Evolutionary conservation across 2,113 vertebrate species (phyloP), one percentile per base, ranked within the genome.

Genomic region (Holacanthus passer): DNA sequence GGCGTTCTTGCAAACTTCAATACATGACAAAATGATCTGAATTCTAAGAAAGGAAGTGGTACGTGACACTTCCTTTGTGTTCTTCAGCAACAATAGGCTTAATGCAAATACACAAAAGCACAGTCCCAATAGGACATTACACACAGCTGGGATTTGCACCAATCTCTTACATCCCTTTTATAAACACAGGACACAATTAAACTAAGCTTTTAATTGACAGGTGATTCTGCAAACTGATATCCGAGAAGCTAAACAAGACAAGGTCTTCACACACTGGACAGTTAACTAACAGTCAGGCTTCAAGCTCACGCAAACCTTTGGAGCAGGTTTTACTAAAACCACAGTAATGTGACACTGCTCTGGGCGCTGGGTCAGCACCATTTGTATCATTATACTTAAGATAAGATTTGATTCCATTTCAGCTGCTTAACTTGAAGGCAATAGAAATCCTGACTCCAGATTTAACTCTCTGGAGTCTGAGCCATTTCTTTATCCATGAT

Each of bases 181-280:
- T 27, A 77, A 77, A 70, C 47, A 69, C 1, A 32, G 2, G n/a
- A 50, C 22, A 47, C 2, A 4, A 9, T 0, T 0, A 8, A 14
- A 47, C 20, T 71, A 37, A 67, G 56, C 71, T 63, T 53, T 63
- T 52, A 60, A 70, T 50, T n/a, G 2, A 12, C 4, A 43, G 35
- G 56, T 27, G 5, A 2, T 20, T 58, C 56, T 53, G 79, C 3
- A 80, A 82, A 63, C 52, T 48, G 48, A 85, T 1, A 64, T 41
- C 32, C 0, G 11, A 74, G 52, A 76, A 45, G 22, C 5, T 39
- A 24, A 85, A 37, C 29, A 9, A 62, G 5, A 31, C 12, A 7
- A 12, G 5, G 1, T 56, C 39, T 77, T 32, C 13, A 52, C 27
- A 66, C 43, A 14, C 1, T 13, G 60, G 37, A 60, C 64, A 56